Conservation (phyloP, 2,797 vertebrate species). For the Oreonectes daqikongensis region DNA sequence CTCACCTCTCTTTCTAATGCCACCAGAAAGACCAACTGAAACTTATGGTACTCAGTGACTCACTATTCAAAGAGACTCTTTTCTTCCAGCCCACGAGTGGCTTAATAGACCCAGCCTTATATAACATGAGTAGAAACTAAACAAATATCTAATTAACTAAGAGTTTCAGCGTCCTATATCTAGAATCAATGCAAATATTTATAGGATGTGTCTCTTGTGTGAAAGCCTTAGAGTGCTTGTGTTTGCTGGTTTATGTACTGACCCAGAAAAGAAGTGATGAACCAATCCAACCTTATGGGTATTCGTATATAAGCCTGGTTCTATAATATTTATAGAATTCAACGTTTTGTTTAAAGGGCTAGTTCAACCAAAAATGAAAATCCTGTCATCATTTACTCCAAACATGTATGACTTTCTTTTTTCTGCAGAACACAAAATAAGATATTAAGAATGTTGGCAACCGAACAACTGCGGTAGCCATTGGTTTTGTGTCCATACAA, state of each 20-base stretch:
- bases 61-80: slow-evolving; percentile 17
- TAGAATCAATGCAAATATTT: slow-evolving; percentile 6
- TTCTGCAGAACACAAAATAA: too few species aligned
- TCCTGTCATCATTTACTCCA: too few species aligned
- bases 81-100: not conserved
- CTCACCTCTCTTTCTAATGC: slow-evolving; percentile 53
- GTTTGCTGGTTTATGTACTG: not conserved
- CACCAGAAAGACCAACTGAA: slow-evolving; percentile 15
- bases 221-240: not conserved
- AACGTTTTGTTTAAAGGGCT: too few species aligned
- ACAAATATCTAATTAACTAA: slow-evolving; percentile 4
- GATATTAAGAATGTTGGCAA: too few species aligned
- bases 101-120: not conserved
- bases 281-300: not conserved
- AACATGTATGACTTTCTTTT: too few species aligned
- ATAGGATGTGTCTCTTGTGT: not conserved
- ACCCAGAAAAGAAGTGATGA: not conserved
- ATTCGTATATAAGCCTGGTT: not conserved
- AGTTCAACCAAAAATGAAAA: too few species aligned
- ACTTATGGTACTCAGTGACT: slow-evolving; percentile 25
- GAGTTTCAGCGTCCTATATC: not conserved
- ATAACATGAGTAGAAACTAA: not conserved
- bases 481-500: too few species aligned
- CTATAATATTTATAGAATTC: too few species aligned
- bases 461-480: too few species aligned